Evolutionary conservation across 2,113 vertebrate species (phyloP).

Genomic region (Semicossyphus pulcher): DNA sequence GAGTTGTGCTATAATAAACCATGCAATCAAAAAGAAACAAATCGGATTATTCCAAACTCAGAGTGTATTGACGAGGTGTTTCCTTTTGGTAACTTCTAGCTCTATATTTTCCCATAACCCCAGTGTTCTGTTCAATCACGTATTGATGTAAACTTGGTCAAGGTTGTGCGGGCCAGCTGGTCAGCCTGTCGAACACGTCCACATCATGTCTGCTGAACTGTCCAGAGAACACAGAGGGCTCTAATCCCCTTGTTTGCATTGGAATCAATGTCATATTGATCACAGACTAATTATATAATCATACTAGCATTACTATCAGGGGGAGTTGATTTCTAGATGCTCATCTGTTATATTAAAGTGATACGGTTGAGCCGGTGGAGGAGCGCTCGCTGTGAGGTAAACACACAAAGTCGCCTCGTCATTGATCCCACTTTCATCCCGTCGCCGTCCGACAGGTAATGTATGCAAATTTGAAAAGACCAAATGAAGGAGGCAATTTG

Average conservation of each 20-base stretch:
- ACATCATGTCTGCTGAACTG: conserved; percentile 66
- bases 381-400: conserved; percentile 19
- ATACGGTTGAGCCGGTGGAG: conserved; percentile 16
- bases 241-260: conserved; percentile 78
- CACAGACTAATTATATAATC: conserved; percentile 76
- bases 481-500: conserved; percentile 64
- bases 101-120: conserved; percentile 80
- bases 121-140: conserved; percentile 69
- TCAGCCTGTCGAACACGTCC: conserved; percentile 70
- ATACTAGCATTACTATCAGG: conserved; percentile 72
- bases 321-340: conserved; percentile 56
- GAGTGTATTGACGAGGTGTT: conserved; percentile 32
- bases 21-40: neutral
- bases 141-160: conserved; percentile 78
- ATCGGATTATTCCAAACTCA: conserved; percentile 21
- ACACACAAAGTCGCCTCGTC: conserved; percentile 22
- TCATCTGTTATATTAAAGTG: conserved; percentile 46
- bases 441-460: conserved; percentile 22
- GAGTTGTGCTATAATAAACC: neutral
- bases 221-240: conserved; percentile 58
- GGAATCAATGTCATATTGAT: conserved; percentile 78
- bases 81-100: conserved; percentile 46
- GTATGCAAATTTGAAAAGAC: conserved; percentile 42
- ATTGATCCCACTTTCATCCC: conserved; percentile 35
- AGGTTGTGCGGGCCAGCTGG: conserved; percentile 74